Percentiles rank a stretch among this genome's conserved stretches.
Evolutionary conservation across 2,888 invertebrate species (phyloP).

Genomic region (Epinotia ramella): DNA sequence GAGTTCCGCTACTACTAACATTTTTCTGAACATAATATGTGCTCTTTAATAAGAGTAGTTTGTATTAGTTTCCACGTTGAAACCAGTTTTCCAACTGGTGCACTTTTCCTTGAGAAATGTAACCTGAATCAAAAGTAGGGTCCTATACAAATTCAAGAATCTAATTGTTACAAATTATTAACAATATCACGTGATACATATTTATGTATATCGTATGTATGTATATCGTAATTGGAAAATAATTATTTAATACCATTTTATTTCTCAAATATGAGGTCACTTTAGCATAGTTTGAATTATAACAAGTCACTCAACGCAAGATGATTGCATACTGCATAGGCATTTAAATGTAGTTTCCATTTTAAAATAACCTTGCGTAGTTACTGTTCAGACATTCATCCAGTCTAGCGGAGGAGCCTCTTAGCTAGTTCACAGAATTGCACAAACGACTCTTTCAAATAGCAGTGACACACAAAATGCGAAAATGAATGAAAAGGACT

Average conservation of each 20-base stretch:
- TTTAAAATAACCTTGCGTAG: constrained; percentile 10
- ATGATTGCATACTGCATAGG: background rate
- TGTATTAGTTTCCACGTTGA: constrained; percentile 36
- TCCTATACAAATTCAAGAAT: no score
- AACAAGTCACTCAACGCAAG: background rate
- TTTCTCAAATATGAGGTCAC: no score
- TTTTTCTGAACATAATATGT: constrained; percentile 48
- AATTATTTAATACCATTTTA: no score
- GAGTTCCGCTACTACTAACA: constrained; percentile 50
- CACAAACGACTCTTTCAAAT: constrained; percentile 14
- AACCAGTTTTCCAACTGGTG: constrained; percentile 10
- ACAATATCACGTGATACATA: no score
- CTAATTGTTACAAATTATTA: no score
- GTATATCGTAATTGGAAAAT: no score
- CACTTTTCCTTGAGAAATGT: constrained; percentile 14
- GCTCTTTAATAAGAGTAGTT: constrained; percentile 43
- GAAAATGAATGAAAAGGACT: constrained; percentile 27
- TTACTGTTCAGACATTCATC: constrained; percentile 12
- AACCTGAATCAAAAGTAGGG: background rate
- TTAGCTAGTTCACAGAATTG: constrained; percentile 19
- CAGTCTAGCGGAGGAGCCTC: background rate
- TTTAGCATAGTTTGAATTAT: no score
- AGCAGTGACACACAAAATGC: constrained; percentile 30
- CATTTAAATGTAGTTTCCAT: background rate
- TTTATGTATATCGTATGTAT: no score